A percentile compares a stretch with the other conserved stretches of the same genome.
These are phyloP conservation scores for Oriolus oriolus DNA, from an alignment of 2,113 vertebrate species.

Conservation along the genomic window DNA sequence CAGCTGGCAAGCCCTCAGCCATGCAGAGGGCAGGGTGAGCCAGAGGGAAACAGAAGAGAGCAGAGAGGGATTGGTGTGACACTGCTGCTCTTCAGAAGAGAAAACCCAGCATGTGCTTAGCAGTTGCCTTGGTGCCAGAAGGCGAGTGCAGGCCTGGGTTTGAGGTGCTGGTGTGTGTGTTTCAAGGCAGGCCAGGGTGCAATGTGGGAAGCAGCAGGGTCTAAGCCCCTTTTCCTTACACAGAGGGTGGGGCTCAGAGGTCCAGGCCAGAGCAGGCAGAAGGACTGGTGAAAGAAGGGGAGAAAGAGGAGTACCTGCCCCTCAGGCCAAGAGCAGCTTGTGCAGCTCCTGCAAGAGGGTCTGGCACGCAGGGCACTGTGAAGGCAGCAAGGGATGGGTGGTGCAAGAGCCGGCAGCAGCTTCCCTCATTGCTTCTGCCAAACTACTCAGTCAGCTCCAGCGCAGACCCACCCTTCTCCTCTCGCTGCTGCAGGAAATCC, in stretches of 20 bases:
- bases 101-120: neutral
- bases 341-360: neutral
- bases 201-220: neutral
- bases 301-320: neutral
- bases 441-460: neutral
- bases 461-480: neutral
- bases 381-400: neutral
- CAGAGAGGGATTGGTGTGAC: accelerated
- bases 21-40: neutral
- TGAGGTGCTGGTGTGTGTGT: neutral
- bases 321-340: neutral
- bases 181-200: neutral
- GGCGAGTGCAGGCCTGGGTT: neutral
- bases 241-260: neutral
- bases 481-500: neutral
- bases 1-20: neutral
- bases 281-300: neutral
- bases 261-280: neutral
- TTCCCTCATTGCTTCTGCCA: neutral
- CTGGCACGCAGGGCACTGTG: too few relatives aligned
- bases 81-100: neutral
- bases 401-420: neutral
- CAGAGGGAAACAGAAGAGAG: neutral
- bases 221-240: neutral
- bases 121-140: neutral